phyloP scores from a whole-genome alignment of 2,888 invertebrate genomes.

The Polymixis lichenea region DNA sequence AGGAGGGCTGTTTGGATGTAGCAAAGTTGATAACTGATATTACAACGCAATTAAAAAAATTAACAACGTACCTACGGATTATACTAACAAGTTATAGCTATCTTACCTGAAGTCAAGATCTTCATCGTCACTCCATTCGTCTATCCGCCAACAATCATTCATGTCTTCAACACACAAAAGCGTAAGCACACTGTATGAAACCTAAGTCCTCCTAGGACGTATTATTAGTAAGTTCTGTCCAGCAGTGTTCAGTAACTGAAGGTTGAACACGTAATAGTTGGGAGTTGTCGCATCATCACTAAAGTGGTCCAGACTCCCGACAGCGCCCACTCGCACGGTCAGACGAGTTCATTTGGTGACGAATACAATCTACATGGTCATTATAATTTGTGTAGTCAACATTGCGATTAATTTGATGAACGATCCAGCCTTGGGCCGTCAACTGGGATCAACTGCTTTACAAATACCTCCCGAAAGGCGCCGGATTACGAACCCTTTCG shows the following conservation, averaged over 20 bases:
- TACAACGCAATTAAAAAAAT: neutral
- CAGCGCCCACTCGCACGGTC: constrained; percentile 45
- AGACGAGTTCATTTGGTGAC: constrained; percentile 54
- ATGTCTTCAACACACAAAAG: constrained; percentile 18
- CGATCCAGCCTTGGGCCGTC: neutral
- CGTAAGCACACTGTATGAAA: constrained; percentile 9
- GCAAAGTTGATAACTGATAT: neutral
- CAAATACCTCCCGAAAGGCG: neutral
- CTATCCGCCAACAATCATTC: constrained; percentile 25
- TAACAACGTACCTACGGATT: neutral
- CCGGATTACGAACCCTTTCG: neutral
- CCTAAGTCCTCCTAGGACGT: neutral
- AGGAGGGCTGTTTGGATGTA: neutral
- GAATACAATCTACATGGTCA: constrained; percentile 37
- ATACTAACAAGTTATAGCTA: constrained; percentile 2
- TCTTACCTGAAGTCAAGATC: constrained; percentile 48
- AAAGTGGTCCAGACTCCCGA: constrained; percentile 65
- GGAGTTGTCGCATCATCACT: constrained; percentile 66
- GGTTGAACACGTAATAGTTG: constrained; percentile 68
- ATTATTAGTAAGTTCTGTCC: constrained; percentile 11
- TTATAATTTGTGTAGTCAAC: constrained; percentile 20
- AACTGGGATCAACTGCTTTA: constrained; percentile 3
- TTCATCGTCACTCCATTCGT: constrained; percentile 65
- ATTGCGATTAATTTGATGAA: constrained; percentile 14
- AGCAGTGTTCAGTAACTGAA: constrained; percentile 62